Evolutionary conservation across 2,797 vertebrate genomes (phyloP).

Genomic region (Acanthopagrus latus): DNA sequence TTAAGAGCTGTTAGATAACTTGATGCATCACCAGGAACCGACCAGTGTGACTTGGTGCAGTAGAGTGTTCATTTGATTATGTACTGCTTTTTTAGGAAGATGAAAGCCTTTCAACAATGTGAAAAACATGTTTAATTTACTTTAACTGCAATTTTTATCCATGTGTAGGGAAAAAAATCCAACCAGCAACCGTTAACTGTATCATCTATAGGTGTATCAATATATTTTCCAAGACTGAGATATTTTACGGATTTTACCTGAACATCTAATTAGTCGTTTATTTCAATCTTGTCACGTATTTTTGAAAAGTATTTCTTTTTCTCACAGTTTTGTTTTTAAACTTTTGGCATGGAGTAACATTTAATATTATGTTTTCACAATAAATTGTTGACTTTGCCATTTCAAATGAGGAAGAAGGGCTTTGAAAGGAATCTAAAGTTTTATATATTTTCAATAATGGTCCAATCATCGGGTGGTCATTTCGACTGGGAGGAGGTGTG

Average conservation of each 20-base stretch:
- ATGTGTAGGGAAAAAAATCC: slow-evolving; percentile 2
- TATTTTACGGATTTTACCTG: slow-evolving; percentile 49
- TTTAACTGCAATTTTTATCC: slow-evolving; percentile 1
- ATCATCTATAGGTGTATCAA: slow-evolving; percentile 20
- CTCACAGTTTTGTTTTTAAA: slow-evolving; percentile 51
- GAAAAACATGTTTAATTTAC: slow-evolving; percentile 20
- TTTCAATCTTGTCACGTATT: slow-evolving; percentile 51
- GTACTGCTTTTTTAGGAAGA: slow-evolving; percentile 16
- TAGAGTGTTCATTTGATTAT: slow-evolving; percentile 32
- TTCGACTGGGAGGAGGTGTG: slow-evolving; percentile 43
- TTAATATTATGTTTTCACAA: slow-evolving; percentile 61
- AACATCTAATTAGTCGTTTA: slow-evolving; percentile 32
- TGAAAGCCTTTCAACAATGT: slow-evolving; percentile 33
- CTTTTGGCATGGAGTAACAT: slow-evolving; percentile 62
- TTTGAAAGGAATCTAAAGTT: slow-evolving; percentile 66
- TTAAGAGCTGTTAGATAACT: slow-evolving; percentile 37
- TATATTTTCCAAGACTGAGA: slow-evolving; percentile 30
- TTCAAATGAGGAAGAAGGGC: slow-evolving; percentile 59
- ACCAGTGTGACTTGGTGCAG: slow-evolving; percentile 30
- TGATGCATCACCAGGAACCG: slow-evolving; percentile 38
- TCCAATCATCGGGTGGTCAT: slow-evolving; percentile 49
- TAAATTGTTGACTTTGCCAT: slow-evolving; percentile 43
- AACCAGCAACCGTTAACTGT: slow-evolving; percentile 9
- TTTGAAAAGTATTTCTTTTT: slow-evolving; percentile 47
- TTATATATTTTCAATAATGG: slow-evolving; percentile 64